Evolutionary conservation across 2,797 vertebrate genomes (phyloP).

Genomic region (Malurus splendens): DNA sequence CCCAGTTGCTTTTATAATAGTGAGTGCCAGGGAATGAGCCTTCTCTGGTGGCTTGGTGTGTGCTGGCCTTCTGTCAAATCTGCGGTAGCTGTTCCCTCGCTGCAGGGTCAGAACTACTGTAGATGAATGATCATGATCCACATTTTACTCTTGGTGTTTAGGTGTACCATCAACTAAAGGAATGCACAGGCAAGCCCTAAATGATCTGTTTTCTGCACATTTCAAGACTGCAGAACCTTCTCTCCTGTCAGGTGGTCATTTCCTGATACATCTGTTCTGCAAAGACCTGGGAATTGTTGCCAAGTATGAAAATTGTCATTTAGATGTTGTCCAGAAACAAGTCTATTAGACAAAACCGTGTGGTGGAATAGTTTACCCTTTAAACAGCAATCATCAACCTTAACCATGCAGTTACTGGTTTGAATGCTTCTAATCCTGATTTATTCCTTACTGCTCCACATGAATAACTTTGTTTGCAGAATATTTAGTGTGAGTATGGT

Average conservation of each 20-base stretch:
- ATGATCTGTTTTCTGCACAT: neutral
- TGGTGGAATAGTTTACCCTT: neutral
- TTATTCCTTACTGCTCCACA: neutral
- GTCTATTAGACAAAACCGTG: neutral
- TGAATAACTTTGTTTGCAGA: neutral
- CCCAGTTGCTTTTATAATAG: neutral
- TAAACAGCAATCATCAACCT: neutral
- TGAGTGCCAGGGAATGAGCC: neutral
- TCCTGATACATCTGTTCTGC: neutral
- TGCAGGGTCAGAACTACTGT: neutral
- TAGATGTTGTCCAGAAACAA: neutral
- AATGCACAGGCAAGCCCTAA: neutral
- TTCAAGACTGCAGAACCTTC: neutral
- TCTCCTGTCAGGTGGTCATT: neutral
- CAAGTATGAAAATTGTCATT: neutral
- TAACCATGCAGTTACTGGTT: neutral
- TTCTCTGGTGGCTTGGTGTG: neutral
- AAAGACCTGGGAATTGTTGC: neutral
- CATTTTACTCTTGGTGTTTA: neutral
- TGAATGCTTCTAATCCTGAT: neutral
- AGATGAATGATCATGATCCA: neutral
- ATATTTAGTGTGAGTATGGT: neutral
- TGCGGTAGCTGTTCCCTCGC: rapidly evolving
- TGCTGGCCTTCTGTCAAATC: neutral
- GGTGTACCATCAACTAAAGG: neutral